A percentile compares a stretch with the other conserved stretches of the same genome.
These are phyloP conservation scores for Microplitis manilae DNA, from an alignment of 2,888 invertebrate genomes.

Conservation along the genomic window DNA sequence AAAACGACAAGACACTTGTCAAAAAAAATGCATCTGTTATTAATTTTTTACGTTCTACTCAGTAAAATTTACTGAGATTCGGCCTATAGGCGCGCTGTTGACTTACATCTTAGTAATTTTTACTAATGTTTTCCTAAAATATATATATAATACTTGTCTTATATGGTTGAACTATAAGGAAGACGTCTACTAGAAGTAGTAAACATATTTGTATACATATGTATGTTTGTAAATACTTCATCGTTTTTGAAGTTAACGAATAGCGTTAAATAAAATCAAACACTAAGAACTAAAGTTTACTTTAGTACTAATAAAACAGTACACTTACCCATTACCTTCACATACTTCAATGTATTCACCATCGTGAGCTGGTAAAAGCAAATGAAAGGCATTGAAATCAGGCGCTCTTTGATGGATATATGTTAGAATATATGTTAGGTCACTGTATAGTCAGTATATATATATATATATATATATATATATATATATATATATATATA, in stretches of 20 bases:
- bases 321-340: background rate
- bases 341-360: background rate
- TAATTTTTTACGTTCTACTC: too few species aligned
- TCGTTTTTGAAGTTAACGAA: background rate
- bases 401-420: conserved; percentile 7
- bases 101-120: too few species aligned
- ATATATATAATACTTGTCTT: too few species aligned
- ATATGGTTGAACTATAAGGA: background rate
- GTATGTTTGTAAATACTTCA: background rate
- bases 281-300: background rate
- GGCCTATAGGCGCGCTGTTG: too few species aligned
- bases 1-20: too few species aligned
- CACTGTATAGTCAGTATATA: background rate
- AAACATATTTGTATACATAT: background rate
- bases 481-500: background rate
- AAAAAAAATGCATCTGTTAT: too few species aligned
- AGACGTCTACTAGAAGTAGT: background rate
- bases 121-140: too few species aligned
- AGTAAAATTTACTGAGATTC: too few species aligned
- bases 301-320: background rate
- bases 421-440: conserved; percentile 12
- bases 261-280: background rate
- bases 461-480: background rate
- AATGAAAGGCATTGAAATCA: conserved; percentile 21
- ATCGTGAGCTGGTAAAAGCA: background rate